Conservation (phyloP, 1,140 invertebrate genomes). For the Adoxophyes honmai region DNA sequence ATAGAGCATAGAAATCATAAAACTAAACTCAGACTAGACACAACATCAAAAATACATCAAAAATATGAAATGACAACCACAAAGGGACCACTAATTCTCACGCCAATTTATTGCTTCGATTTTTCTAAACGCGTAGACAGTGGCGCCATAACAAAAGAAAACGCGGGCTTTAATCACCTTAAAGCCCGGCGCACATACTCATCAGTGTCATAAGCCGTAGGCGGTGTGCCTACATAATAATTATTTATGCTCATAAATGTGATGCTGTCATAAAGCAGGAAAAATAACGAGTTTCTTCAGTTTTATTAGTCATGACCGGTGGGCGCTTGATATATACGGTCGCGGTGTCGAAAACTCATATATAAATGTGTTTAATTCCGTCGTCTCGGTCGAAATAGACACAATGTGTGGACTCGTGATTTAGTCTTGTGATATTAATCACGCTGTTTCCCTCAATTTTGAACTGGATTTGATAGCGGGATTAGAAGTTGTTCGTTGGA, state of each 20-base stretch:
- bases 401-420: no score
- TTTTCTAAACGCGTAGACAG: background rate
- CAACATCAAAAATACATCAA: background rate
- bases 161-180: background rate
- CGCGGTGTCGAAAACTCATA: slow-evolving; percentile 27
- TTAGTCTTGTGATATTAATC: no score
- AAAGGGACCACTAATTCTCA: background rate
- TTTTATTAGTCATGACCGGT: slow-evolving; percentile 38
- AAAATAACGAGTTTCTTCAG: slow-evolving; percentile 42
- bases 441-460: no score
- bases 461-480: no score
- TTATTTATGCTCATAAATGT: slow-evolving; percentile 40
- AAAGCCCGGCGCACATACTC: background rate
- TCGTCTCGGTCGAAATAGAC: background rate
- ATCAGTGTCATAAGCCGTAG: slow-evolving; percentile 21
- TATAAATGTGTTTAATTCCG: slow-evolving; percentile 23
- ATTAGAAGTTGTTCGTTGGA: no score
- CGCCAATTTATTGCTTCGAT: background rate
- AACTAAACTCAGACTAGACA: background rate
- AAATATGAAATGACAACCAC: background rate
- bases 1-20: background rate
- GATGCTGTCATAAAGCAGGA: slow-evolving; percentile 45
- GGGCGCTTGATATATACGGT: slow-evolving; percentile 28
- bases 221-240: slow-evolving; percentile 24
- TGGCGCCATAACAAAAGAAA: slow-evolving; percentile 1